phyloP scores from a whole-genome alignment of 2,797 vertebrate genomes.

The Anabacerthia variegaticeps region DNA sequence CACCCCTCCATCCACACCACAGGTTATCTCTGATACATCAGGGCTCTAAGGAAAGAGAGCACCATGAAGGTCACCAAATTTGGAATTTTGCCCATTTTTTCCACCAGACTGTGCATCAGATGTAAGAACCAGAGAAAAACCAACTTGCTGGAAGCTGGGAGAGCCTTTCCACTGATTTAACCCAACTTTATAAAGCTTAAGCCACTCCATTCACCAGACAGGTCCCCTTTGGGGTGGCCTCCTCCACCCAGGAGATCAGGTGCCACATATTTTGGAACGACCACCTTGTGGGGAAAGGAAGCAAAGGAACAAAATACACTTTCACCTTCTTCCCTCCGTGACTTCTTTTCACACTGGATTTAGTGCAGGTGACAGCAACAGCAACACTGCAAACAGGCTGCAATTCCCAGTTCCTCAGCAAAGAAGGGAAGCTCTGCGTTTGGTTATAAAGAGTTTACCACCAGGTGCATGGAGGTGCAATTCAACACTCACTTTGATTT shows the following conservation, averaged over 20 bases:
- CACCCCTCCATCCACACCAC: not conserved
- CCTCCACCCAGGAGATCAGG: not conserved
- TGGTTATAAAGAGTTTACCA: slow-evolving; percentile 37
- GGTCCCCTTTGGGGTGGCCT: not conserved
- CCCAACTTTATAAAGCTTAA: not conserved
- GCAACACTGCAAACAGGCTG: not conserved
- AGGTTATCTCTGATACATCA: not conserved
- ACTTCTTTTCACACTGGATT: not conserved
- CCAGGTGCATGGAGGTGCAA: not conserved
- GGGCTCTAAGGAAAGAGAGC: not conserved
- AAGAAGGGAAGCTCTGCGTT: slow-evolving; percentile 29
- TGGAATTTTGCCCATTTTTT: not conserved
- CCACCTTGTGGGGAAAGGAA: not conserved
- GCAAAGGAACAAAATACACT: not conserved
- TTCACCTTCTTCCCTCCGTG: not conserved
- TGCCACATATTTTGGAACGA: not conserved
- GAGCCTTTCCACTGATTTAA: not conserved
- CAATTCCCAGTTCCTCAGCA: not conserved
- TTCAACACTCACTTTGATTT: slow-evolving; percentile 52
- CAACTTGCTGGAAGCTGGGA: not conserved
- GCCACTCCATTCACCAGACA: not conserved
- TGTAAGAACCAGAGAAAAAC: not conserved
- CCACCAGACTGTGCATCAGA: not conserved
- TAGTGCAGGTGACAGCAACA: slow-evolving; percentile 14
- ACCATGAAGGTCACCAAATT: not conserved